These are phyloP conservation scores for Campopleginae sp. DNA, from an alignment of 2,888 invertebrate genomes.

Conservation along the genomic window DNA sequence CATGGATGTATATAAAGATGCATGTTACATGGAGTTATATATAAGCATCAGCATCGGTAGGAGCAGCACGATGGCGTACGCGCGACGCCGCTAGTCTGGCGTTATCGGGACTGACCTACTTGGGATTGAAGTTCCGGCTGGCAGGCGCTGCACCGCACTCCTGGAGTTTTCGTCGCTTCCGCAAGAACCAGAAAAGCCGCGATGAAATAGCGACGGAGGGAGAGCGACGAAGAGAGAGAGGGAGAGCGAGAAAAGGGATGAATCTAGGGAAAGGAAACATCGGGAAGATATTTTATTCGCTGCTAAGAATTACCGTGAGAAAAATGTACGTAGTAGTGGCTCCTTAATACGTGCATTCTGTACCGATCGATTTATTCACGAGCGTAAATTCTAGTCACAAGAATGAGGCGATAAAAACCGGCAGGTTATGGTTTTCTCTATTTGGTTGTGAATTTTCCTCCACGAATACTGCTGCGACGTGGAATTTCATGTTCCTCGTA, in stretches of 20 bases:
- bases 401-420: neutral
- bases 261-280: constrained; percentile 48
- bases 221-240: constrained; percentile 3
- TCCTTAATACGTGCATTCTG: constrained; percentile 13
- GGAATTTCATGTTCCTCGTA: too few species aligned
- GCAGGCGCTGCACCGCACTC: constrained; percentile 39
- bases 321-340: constrained; percentile 42
- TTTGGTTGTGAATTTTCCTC: too few species aligned
- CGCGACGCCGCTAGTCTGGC: constrained; percentile 63
- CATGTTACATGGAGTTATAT: neutral
- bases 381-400: neutral
- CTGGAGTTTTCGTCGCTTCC: constrained; percentile 64
- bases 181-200: constrained; percentile 58
- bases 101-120: constrained; percentile 67
- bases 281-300: constrained; percentile 60
- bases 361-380: neutral
- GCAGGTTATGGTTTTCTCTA: neutral
- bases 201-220: constrained; percentile 30
- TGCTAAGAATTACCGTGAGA: constrained; percentile 59
- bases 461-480: too few species aligned
- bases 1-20: neutral
- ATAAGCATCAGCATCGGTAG: constrained; percentile 33
- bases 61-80: constrained; percentile 34
- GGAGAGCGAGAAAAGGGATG: constrained; percentile 9
- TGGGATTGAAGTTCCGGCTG: constrained; percentile 65